Evolutionary conservation across 2,888 invertebrate genomes (phyloP).

Genomic region (Orthosia incerta): DNA sequence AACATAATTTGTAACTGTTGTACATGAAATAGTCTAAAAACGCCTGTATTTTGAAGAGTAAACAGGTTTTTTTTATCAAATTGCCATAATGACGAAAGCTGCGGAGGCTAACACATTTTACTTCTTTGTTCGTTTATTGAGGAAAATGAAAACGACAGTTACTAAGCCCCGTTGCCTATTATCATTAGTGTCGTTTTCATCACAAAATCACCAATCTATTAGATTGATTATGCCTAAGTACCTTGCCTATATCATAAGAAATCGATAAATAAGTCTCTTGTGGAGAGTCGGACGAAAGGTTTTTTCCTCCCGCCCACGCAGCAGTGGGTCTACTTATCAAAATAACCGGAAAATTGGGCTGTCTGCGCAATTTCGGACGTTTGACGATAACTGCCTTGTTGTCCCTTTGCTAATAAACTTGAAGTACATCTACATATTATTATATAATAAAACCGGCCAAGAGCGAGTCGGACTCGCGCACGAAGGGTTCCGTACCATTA

Average conservation of each 20-base stretch:
- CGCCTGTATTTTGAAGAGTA: not conserved
- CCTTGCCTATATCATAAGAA: not conserved
- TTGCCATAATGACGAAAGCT: not conserved
- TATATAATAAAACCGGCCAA: too few relatives aligned
- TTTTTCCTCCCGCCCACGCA: conserved; percentile 2
- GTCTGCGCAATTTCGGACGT: conserved; percentile 23
- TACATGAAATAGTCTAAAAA: not conserved
- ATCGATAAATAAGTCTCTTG: conserved; percentile 7
- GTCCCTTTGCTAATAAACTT: conserved; percentile 31
- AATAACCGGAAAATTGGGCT: conserved; percentile 49
- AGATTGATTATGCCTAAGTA: not conserved
- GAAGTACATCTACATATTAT: conserved; percentile 21
- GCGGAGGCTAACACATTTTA: not conserved
- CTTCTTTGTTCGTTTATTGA: not conserved
- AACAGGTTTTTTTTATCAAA: not conserved
- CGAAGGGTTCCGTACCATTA: too few relatives aligned
- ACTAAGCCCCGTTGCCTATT: conserved; percentile 2
- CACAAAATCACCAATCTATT: not conserved
- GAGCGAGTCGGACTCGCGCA: too few relatives aligned
- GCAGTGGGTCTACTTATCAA: conserved; percentile 7
- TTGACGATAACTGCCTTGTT: conserved; percentile 21
- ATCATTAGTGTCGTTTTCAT: conserved; percentile 2
- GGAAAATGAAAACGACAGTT: not conserved
- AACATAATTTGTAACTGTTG: too few relatives aligned
- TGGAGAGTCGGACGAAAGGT: conserved; percentile 6